Evolutionary conservation across 1,140 invertebrate species (phyloP).

Genomic region (Ylistrum balloti): DNA sequence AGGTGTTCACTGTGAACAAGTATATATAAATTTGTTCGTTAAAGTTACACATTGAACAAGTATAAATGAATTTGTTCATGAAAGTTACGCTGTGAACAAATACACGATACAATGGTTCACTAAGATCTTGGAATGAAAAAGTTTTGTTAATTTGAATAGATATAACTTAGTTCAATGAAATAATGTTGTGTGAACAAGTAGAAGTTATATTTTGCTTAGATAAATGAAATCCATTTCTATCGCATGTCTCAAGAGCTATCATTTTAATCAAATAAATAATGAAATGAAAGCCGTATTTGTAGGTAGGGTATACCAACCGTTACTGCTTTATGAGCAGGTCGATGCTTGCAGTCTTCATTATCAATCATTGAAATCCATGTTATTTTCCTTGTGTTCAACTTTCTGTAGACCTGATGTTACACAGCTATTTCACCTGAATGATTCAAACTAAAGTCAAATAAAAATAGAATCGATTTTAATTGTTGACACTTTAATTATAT

Average conservation of each 20-base stretch:
- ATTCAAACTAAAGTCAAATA: neutral
- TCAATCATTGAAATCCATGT: conserved; percentile 17
- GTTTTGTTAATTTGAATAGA: too few species aligned
- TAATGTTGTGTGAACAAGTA: neutral
- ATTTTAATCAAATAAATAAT: neutral
- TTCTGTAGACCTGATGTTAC: too few species aligned
- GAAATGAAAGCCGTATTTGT: neutral
- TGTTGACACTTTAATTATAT: neutral
- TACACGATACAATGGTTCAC: too few species aligned
- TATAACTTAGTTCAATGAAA: neutral
- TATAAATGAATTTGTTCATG: too few species aligned
- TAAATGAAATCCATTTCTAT: neutral
- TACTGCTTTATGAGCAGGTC: neutral
- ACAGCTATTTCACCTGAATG: too few species aligned
- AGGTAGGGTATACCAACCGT: neutral
- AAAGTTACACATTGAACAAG: too few species aligned
- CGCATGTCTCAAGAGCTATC: neutral
- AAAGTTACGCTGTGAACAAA: too few species aligned
- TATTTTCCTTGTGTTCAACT: conserved; percentile 31
- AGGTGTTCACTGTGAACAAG: too few species aligned
- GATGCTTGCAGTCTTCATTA: neutral
- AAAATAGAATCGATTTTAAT: neutral
- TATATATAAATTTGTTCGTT: too few species aligned
- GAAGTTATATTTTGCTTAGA: neutral
- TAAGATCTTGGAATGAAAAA: too few species aligned